These are phyloP conservation scores for Lasius platythorax DNA, from an alignment of 2,888 invertebrate species.

Conservation along the genomic window DNA sequence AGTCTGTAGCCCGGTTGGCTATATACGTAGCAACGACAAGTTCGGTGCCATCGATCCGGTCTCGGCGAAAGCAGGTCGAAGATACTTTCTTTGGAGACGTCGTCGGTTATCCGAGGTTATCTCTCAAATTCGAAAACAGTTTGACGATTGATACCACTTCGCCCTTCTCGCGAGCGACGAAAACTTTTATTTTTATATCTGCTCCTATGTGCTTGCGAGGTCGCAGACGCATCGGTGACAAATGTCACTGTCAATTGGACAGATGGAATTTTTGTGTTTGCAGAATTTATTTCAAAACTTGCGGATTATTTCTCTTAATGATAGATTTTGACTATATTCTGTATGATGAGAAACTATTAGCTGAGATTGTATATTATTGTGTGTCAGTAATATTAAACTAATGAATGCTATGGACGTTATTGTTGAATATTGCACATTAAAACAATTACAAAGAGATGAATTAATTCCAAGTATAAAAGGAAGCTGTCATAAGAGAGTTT, in stretches of 20 bases:
- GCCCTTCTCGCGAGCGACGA: background rate
- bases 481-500: background rate
- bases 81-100: constrained; percentile 54
- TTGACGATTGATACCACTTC: constrained; percentile 55
- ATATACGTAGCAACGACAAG: constrained; percentile 51
- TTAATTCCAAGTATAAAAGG: background rate
- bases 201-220: background rate
- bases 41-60: constrained; percentile 55
- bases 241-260: background rate
- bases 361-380: background rate
- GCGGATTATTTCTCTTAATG: background rate
- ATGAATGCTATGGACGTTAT: background rate
- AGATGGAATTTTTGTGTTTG: background rate
- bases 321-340: background rate
- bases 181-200: constrained; percentile 23
- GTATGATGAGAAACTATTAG: background rate
- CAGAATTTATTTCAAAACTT: background rate
- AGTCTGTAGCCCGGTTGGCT: constrained; percentile 45
- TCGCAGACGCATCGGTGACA: background rate
- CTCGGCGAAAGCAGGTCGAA: constrained; percentile 48
- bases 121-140: constrained; percentile 52
- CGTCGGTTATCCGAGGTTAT: constrained; percentile 30
- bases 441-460: background rate
- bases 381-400: background rate
- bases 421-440: background rate